Conservation (phyloP, 2,888 invertebrate species). For the Eupithecia subumbrata region DNA sequence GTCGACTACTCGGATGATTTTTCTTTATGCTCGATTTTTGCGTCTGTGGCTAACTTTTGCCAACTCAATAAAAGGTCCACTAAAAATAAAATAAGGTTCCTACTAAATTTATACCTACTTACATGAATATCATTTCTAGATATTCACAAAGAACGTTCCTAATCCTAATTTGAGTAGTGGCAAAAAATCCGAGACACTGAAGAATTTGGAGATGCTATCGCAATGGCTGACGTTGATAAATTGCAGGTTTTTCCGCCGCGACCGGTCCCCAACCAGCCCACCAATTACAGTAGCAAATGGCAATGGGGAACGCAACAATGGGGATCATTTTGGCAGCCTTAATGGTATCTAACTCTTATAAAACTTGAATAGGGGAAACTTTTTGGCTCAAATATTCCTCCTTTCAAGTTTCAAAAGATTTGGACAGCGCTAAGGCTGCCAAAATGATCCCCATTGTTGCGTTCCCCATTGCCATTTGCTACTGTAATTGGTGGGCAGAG, state of each 20-base stretch:
- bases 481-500: too few species aligned
- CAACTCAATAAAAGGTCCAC: too few species aligned
- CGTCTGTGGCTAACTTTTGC: not conserved
- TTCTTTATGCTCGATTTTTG: not conserved
- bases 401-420: too few species aligned
- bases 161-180: conserved; percentile 11
- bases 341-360: too few species aligned
- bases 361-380: too few species aligned
- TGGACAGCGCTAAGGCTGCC: too few species aligned
- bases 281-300: too few species aligned
- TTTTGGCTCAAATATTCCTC: too few species aligned
- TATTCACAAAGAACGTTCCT: not conserved
- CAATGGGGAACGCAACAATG: too few species aligned
- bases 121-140: not conserved
- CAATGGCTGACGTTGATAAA: conserved; percentile 45
- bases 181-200: conserved; percentile 13
- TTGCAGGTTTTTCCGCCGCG: conserved; percentile 61
- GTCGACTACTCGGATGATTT: not conserved
- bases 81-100: not conserved
- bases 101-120: not conserved
- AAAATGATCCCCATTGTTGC: too few species aligned
- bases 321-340: too few species aligned
- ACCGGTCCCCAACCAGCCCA: conserved; percentile 65
- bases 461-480: too few species aligned
- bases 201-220: conserved; percentile 29